Base-by-base conservation (phyloP, 2,113 vertebrate species). In the Hystrix cristata region DNA sequence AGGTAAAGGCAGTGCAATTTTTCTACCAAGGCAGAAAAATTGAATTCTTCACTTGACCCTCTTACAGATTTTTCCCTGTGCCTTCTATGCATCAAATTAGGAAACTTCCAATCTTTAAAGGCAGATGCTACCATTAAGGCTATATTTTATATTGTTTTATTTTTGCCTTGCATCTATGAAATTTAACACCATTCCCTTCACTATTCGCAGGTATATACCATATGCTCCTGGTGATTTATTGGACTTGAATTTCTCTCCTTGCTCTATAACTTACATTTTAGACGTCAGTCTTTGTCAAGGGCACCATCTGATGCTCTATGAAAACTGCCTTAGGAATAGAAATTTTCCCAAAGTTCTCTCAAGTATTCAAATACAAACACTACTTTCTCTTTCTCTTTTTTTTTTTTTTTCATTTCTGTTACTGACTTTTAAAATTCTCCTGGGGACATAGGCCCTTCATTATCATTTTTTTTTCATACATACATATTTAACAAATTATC, bases 181-280 rank as follows among this genome's bases (percentile, higher is more conserved):
- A 97, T 95, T 98, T 98, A 96, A 98, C 76, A 98, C 95, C 97
- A 97, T 38, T 97, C 98, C 85, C 71, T 98, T 98, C 94, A 97
- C 94, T 98, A 98, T 95, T 98, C 80, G 98, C 98, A 81, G 74
- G 97, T 98, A 97, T 98, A 95, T 96, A 98, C 97, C 98, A 98
- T 98, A 98, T 98, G 97, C 96, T 98, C 87, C 51, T 76, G 80
- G 95, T 97, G 98, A 98, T 98, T 98, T 98, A 98, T 95, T 97
- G 94, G 43, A 76, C 96, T 95, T 91, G 60, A 97, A 74, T 90
- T 97, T 95, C 97, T 71, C 88, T 69, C 74, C 55, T 95, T 97
- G n/a, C 60, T 98, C 87, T 95, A 12, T 96, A 98, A 91, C 53
- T 97, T 95, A 86, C 82, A 95, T 98, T 96, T 83, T 89, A 95